Evolutionary conservation across 2,113 vertebrate genomes (phyloP).

Genomic region (Leptodactylus fuscus): DNA sequence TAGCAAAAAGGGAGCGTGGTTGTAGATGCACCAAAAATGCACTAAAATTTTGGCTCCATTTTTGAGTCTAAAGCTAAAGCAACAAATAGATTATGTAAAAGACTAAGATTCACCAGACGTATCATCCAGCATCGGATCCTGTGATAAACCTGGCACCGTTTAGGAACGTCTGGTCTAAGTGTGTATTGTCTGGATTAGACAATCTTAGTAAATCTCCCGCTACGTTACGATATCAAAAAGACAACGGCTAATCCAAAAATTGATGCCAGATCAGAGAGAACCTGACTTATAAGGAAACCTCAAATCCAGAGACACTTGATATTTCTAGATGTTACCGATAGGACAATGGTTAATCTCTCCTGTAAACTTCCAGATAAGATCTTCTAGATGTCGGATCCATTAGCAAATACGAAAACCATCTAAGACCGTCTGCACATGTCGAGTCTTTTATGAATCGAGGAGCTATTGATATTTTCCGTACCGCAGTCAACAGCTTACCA

Average conservation of each 20-base stretch:
- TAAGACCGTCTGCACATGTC: not conserved
- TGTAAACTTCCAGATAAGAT: not conserved
- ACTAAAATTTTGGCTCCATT: too few relatives aligned
- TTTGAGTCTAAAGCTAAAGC: too few relatives aligned
- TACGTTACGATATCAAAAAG: too few relatives aligned
- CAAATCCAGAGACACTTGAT: not conserved
- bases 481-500: not conserved
- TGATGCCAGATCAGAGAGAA: not conserved
- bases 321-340: not conserved
- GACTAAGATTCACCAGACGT: too few relatives aligned
- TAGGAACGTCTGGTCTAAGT: too few relatives aligned
- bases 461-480: not conserved
- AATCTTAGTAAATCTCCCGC: too few relatives aligned
- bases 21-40: too few relatives aligned
- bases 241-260: not conserved
- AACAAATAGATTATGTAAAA: too few relatives aligned
- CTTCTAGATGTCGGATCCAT: constrained; percentile 19
- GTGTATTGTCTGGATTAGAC: too few relatives aligned
- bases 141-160: too few relatives aligned
- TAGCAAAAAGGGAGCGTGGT: too few relatives aligned
- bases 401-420: not conserved
- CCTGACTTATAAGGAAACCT: not conserved
- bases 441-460: not conserved
- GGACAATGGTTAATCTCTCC: not conserved
- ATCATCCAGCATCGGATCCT: too few relatives aligned